Conservation (phyloP, 1,140 invertebrate genomes). For the Leptinotarsa lineolata region DNA sequence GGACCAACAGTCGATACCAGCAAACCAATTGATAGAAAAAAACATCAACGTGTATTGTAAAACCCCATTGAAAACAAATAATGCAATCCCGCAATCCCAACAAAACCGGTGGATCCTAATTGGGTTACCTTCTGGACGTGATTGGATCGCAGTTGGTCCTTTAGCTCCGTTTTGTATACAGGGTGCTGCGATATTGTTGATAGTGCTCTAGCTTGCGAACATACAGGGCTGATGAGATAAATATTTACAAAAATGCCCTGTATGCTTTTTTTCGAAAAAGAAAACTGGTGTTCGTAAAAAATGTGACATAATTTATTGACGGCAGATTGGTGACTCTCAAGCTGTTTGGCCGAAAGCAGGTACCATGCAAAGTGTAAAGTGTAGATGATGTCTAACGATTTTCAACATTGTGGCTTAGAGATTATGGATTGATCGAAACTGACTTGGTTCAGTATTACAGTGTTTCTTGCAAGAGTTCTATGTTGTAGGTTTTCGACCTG, state of each 20-base stretch:
- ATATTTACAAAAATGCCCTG: neutral
- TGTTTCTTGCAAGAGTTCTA: too few relatives aligned
- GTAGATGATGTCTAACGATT: constrained; percentile 2
- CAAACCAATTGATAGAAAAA: neutral
- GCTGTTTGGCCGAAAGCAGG: constrained; percentile 19
- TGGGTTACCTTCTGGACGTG: neutral
- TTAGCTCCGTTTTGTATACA: constrained; percentile 16
- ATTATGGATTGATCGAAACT: neutral
- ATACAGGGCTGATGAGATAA: neutral
- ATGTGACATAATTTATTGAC: neutral
- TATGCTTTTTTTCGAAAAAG: neutral
- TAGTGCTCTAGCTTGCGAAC: constrained; percentile 11
- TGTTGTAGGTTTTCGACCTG: too few relatives aligned
- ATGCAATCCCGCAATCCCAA: neutral
- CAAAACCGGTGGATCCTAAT: neutral
- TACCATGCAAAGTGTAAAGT: constrained; percentile 25
- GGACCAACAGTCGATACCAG: neutral
- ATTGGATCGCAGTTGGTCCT: neutral
- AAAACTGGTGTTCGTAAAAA: neutral
- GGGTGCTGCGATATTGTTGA: constrained; percentile 22
- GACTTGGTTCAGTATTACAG: too few relatives aligned
- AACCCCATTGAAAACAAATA: too few relatives aligned
- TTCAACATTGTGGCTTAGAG: constrained; percentile 14
- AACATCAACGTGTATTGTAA: too few relatives aligned
- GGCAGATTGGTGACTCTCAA: constrained; percentile 10